A percentile compares a stretch with the other conserved stretches of the same genome.
phyloP scores from a whole-genome alignment of 2,113 vertebrate species.

The Tachuris rubrigastra region DNA sequence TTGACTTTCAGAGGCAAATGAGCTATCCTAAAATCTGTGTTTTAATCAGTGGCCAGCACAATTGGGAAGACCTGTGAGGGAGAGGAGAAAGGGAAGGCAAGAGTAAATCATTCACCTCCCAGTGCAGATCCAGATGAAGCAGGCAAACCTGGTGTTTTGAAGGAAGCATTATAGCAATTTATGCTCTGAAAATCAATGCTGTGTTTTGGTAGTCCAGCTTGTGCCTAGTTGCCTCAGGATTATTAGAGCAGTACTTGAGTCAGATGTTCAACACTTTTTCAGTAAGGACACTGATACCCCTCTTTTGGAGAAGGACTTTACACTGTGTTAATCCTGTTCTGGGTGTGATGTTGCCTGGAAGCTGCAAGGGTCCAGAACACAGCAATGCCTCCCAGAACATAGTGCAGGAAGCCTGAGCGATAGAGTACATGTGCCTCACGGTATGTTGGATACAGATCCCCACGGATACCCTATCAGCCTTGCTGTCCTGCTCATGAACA shows the following conservation, averaged over 20 bases:
- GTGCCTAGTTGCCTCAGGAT: neutral
- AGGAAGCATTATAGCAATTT: neutral
- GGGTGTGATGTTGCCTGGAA: accelerated
- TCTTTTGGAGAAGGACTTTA: neutral
- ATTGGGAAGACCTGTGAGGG: neutral
- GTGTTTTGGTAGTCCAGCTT: neutral
- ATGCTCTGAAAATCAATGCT: neutral
- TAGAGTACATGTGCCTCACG: neutral
- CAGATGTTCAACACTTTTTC: neutral
- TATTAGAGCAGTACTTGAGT: neutral
- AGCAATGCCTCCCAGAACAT: accelerated
- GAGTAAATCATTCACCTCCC: neutral
- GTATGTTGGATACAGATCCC: neutral
- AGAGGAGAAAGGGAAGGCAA: neutral
- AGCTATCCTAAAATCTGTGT: neutral
- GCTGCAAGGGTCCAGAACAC: neutral
- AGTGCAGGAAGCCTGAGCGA: neutral
- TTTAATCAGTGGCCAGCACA: neutral
- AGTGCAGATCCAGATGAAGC: neutral
- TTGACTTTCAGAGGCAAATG: neutral
- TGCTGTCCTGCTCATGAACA: neutral
- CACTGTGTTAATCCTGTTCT: neutral
- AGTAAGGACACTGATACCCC: neutral
- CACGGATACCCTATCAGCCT: neutral
- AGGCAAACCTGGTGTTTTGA: neutral